A percentile compares a stretch with the other conserved stretches of the same genome.
Evolutionary conservation across 2,797 vertebrate species (phyloP).

Genomic region (Acropternis orthonyx): DNA sequence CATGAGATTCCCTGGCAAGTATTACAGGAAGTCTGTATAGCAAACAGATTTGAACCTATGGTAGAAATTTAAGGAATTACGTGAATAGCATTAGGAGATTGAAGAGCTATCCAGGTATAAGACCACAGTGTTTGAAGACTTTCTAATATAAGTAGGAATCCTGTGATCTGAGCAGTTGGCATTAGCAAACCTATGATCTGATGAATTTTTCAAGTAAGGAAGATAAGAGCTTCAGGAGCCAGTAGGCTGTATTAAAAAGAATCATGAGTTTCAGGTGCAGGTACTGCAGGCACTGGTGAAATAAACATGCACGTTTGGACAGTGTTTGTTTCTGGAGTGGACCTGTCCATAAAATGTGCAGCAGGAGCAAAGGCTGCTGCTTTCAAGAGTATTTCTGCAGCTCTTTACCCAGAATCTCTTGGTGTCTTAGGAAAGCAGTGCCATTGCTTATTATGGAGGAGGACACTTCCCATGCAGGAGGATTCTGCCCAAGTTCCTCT

Average conservation of each 20-base stretch:
- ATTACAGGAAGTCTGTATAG: not conserved
- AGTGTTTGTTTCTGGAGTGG: not conserved
- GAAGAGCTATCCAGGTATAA: not conserved
- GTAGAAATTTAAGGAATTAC: not conserved
- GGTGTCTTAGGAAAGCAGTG: not conserved
- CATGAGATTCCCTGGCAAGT: not conserved
- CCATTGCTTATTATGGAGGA: not conserved
- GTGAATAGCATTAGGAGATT: not conserved
- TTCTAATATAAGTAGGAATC: not conserved
- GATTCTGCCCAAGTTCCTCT: not conserved
- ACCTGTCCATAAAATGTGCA: not conserved
- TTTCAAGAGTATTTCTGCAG: not conserved
- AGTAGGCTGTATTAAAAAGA: not conserved
- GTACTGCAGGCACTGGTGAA: not conserved
- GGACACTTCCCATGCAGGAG: not conserved
- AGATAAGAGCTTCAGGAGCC: not conserved
- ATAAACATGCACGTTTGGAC: rapidly evolving
- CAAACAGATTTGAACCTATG: not conserved
- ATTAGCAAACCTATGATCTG: not conserved
- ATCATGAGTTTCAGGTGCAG: not conserved
- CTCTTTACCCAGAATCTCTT: not conserved
- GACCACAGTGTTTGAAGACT: not conserved
- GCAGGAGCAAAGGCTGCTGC: not conserved
- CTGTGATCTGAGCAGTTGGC: not conserved
- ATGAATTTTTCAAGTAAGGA: not conserved